These are phyloP conservation scores for Esox masquinongy DNA, from an alignment of 2,797 vertebrate species.

Conservation along the genomic window DNA sequence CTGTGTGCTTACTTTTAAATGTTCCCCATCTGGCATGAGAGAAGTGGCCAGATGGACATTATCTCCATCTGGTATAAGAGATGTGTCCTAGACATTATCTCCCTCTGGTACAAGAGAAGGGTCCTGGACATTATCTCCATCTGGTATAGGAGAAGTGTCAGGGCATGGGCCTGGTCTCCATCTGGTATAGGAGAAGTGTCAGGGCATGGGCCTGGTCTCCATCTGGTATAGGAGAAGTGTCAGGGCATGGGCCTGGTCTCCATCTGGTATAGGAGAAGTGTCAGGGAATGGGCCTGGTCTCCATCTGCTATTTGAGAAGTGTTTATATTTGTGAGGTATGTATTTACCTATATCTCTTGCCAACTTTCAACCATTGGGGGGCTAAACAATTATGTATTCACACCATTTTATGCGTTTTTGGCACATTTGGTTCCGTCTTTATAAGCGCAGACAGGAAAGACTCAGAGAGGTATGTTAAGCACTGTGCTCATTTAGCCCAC, in stretches of 20 bases:
- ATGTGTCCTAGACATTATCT: too few relatives aligned
- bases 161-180: too few relatives aligned
- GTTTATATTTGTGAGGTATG: slow-evolving; percentile 3
- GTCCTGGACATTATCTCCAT: too few relatives aligned
- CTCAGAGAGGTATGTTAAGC: neutral
- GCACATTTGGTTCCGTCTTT: neutral
- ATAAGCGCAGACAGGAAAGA: neutral
- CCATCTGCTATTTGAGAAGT: too few relatives aligned
- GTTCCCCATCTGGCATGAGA: too few relatives aligned
- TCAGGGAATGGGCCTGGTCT: neutral
- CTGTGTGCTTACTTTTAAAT: neutral
- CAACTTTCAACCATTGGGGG: neutral
- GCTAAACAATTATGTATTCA: neutral
- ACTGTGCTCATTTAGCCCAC: neutral
- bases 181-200: too few relatives aligned
- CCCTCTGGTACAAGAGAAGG: too few relatives aligned
- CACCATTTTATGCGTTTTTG: neutral
- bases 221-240: too few relatives aligned
- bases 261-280: neutral
- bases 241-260: neutral
- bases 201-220: too few relatives aligned
- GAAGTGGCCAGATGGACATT: too few relatives aligned
- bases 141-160: too few relatives aligned
- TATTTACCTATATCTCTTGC: neutral
- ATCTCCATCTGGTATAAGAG: too few relatives aligned